Conservation (phyloP, 2,113 vertebrate species). For the Phasianus colchicus region DNA sequence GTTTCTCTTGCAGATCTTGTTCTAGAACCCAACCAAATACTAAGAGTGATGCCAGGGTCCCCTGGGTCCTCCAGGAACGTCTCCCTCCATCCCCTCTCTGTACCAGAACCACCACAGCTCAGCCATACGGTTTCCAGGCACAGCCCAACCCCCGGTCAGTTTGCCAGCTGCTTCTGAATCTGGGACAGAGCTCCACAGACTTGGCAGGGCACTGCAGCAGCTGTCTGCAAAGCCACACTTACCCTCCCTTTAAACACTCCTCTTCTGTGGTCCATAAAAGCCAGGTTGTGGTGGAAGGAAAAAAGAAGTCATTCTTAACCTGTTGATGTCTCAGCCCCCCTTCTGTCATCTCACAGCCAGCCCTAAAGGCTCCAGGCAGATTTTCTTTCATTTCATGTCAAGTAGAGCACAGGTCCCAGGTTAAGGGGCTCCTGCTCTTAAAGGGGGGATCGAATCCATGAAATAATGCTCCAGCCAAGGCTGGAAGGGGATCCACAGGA, state of each 20-base stretch:
- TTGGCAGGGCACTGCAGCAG: background rate
- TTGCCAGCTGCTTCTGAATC: background rate
- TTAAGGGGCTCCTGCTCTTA: background rate
- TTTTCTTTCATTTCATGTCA: background rate
- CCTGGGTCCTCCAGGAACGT: background rate
- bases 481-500: background rate
- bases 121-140: background rate
- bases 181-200: background rate
- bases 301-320: background rate
- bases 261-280: background rate
- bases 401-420: rapidly evolving
- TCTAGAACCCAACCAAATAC: background rate
- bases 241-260: background rate
- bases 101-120: background rate
- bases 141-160: rapidly evolving
- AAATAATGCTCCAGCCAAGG: rapidly evolving
- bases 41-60: background rate
- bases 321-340: background rate
- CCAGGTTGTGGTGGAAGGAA: background rate
- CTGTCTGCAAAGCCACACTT: background rate
- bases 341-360: background rate
- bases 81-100: background rate
- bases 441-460: background rate
- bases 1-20: background rate
- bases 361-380: background rate